These are phyloP conservation scores for Coremacera marginata DNA, from an alignment of 2,888 invertebrate species.

Conservation along the genomic window DNA sequence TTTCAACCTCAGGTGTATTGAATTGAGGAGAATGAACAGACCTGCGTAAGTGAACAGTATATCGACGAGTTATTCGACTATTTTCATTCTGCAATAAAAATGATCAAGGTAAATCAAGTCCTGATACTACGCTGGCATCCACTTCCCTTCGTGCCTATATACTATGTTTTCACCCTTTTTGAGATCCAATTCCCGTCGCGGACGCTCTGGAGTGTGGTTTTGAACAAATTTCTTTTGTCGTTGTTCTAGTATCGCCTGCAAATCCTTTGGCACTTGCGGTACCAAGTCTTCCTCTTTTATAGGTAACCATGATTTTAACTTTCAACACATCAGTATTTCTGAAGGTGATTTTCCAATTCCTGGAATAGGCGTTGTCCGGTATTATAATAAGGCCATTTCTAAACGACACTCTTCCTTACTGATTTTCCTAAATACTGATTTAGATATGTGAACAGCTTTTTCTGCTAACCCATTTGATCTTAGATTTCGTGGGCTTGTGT, in stretches of 20 bases:
- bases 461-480: slow-evolving; percentile 32
- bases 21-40: slow-evolving; percentile 22
- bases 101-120: slow-evolving; percentile 31
- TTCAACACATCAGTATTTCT: slow-evolving; percentile 39
- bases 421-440: slow-evolving; percentile 36
- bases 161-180: too few relatives aligned
- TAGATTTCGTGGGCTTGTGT: slow-evolving; percentile 34
- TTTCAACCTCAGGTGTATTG: background rate
- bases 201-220: background rate
- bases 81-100: slow-evolving; percentile 32
- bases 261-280: slow-evolving; percentile 19
- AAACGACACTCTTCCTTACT: slow-evolving; percentile 18
- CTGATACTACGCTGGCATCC: slow-evolving; percentile 35
- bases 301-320: slow-evolving; percentile 31
- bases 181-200: background rate
- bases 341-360: slow-evolving; percentile 36
- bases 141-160: slow-evolving; percentile 27
- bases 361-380: slow-evolving; percentile 35
- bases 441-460: slow-evolving; percentile 36
- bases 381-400: slow-evolving; percentile 36
- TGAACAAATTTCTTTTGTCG: background rate
- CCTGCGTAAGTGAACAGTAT: slow-evolving; percentile 30
- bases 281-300: slow-evolving; percentile 35
- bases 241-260: slow-evolving; percentile 19
- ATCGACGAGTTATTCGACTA: slow-evolving; percentile 30